Base-by-base conservation (phyloP, 2,113 vertebrate genomes). In the Pangasianodon gigas region DNA sequence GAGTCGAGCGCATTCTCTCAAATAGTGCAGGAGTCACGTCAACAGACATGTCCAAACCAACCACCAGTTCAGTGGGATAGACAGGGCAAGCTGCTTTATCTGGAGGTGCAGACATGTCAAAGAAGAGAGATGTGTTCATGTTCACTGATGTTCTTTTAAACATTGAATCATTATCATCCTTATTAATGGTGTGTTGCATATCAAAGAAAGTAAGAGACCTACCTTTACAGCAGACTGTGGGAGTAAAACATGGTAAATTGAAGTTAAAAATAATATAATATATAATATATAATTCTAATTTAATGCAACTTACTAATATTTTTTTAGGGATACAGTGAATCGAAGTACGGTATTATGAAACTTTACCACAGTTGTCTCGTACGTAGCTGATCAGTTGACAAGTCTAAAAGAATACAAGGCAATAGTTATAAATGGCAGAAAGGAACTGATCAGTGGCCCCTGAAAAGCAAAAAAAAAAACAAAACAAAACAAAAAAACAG, bases 61-160 rank as follows among this genome's bases (percentile, higher is more conserved):
- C 96, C 41, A 97, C 97, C 93, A 98, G 94, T 93, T 98, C 97
- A 0, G 96, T 97, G 56, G 96, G 97, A 93, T 96, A 97, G 18
- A 84, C 94, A 0, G 97, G 97, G 79, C 97, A 98, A 0, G 60
- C 88, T 0, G 91, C 90, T 13, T 90, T 89, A 71, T 60, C 91
- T 92, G 82, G 8, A 87, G 32, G 60, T 56, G 26, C 9, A 88
- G 4, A 54, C 4, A 52, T 75, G 32, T 14, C 18, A 89, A 48
- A 80, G n/a, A 75, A 81, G 54, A 92, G 65, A 89, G 9, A 60
- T 0, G 1, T 87, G 37, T n/a, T 88, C 21, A 21, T 86, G 62
- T 74, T 65, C 1, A 90, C 7, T 41, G 24, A 82, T 67, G 65
- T 54, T 5, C 41, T 29, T n/a, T 41, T 67, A 56, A 74, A 48